Percentiles rank a stretch among this genome's conserved stretches.
Evolutionary conservation across 2,888 invertebrate genomes (phyloP).

Genomic region (Argyresthia albistria): DNA sequence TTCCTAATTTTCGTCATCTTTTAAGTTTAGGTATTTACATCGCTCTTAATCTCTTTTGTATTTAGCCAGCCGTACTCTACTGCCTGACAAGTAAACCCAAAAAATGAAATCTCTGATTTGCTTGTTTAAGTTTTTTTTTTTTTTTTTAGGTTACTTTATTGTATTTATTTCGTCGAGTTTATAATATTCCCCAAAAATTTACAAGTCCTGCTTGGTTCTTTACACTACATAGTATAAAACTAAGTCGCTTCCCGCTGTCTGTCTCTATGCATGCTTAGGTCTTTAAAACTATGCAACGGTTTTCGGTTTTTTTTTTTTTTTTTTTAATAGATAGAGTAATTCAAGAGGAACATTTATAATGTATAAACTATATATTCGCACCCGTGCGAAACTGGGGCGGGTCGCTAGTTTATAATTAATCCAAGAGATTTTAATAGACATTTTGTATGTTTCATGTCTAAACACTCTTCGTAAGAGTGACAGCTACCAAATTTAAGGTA

Average conservation of each 20-base stretch:
- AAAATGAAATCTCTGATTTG: constrained; percentile 14
- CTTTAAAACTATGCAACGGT: too few species aligned
- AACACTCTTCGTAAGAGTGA: not conserved
- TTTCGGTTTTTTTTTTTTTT: too few species aligned
- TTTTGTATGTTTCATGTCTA: not conserved
- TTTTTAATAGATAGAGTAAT: too few species aligned
- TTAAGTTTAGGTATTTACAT: constrained; percentile 12
- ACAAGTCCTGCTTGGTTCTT: not conserved
- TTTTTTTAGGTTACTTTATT: too few species aligned
- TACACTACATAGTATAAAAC: too few species aligned
- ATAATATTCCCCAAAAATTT: too few species aligned
- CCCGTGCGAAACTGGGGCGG: too few species aligned
- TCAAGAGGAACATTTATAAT: too few species aligned
- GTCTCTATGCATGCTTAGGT: too few species aligned
- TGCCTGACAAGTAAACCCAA: constrained; percentile 19
- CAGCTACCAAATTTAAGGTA: constrained; percentile 8
- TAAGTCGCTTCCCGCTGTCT: too few species aligned
- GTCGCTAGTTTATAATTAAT: constrained; percentile 14
- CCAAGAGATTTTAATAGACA: constrained; percentile 8
- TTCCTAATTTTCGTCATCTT: constrained; percentile 10
- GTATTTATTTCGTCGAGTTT: too few species aligned
- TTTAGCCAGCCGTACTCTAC: constrained; percentile 22
- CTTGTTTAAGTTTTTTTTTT: not conserved
- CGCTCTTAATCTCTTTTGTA: constrained; percentile 18
- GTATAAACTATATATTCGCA: too few species aligned